Base-by-base conservation (phyloP, 1,140 invertebrate genomes). In the Venturia canescens region DNA sequence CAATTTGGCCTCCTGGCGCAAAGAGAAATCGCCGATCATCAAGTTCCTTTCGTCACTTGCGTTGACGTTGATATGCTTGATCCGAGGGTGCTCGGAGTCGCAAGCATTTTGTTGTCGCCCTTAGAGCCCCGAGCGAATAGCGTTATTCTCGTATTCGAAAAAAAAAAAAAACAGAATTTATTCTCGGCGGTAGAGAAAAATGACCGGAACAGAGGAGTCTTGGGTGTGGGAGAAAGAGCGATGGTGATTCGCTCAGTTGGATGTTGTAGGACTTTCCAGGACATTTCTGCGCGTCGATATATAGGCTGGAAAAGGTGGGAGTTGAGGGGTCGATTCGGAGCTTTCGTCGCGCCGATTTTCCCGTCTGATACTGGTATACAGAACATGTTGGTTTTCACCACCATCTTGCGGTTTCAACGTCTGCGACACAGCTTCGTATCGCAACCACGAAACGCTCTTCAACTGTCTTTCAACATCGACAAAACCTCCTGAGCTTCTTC, bases 61-160 rank as follows among this genome's bases (percentile, higher is more conserved):
- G 53, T 16, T 48, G 44, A 80, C 72, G 11, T 60, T 80, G 21
- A 74, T 66, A 75, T 66, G 79, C 74, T 66, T 31, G 79, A 80
- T 80, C 26, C 9, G 26, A 26, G 26, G 23, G 34, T 21, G 53
- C 31, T 26, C 44, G 44, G n/a, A 72, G 11, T 38, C n/a, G 23
- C 6, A 5, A 18, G 23, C 9, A 63, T 63, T 34, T n/a, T 75
- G 3, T 16, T 11, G 21, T 38, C 27, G 34, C 3, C 44, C 34
- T 23, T 29, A 50, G 11, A 26, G 71, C 7, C 3, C 23, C 18
- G 29, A 67, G 27, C 71, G 67, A 48, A 66, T 70, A n/a, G 21
- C 21, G 27, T 67, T 80, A 11, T 29, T 72, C 38, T 70, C 63
- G 23, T 60, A 50, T 31, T 6, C 27, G 16, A 38, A 53, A 74